phyloP scores from a whole-genome alignment of 2,113 vertebrate species.

The Hydrochoerus hydrochaeris region DNA sequence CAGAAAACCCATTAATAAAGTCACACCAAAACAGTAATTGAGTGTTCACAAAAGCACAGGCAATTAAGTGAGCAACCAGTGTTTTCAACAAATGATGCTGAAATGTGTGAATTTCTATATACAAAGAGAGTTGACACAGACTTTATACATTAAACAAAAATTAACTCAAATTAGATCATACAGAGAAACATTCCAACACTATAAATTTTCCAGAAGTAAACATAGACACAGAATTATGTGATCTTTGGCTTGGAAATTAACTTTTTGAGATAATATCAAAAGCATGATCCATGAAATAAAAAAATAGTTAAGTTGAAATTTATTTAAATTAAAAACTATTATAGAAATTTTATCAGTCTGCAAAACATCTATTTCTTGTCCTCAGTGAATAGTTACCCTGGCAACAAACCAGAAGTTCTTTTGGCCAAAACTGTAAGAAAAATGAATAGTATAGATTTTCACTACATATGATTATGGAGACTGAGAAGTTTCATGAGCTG shows the following conservation, averaged over 20 bases:
- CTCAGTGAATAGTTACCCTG: background rate
- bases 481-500: background rate
- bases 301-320: background rate
- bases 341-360: background rate
- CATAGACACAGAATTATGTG: background rate
- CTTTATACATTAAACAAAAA: background rate
- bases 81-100: background rate
- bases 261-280: background rate
- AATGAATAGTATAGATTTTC: background rate
- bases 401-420: background rate
- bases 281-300: background rate
- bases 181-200: background rate
- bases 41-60: background rate
- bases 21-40: background rate
- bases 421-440: background rate
- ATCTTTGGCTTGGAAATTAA: background rate
- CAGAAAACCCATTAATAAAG: background rate
- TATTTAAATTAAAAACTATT: background rate
- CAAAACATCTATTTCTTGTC: background rate
- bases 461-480: background rate
- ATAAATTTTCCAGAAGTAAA: background rate
- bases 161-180: background rate
- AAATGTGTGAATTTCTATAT: background rate
- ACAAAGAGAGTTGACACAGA: background rate
- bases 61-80: background rate